These are phyloP conservation scores for Theretra japonica DNA, from an alignment of 2,888 invertebrate species.

Conservation along the genomic window DNA sequence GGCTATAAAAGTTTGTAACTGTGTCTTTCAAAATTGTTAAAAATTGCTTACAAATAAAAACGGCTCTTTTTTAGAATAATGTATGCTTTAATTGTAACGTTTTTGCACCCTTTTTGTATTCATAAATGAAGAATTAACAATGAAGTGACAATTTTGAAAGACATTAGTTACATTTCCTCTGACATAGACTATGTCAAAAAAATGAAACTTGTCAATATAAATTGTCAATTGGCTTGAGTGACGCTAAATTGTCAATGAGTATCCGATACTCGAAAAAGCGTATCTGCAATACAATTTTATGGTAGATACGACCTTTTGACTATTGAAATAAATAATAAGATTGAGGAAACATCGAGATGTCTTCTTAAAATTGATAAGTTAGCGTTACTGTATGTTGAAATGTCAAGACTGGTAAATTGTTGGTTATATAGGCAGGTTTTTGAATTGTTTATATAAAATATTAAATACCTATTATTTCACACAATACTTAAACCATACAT, in stretches of 20 bases:
- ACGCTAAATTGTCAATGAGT: not conserved
- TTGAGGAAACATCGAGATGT: not conserved
- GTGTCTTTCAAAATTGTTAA: not conserved
- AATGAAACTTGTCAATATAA: constrained; percentile 11
- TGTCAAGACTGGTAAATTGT: constrained; percentile 8
- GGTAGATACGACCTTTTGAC: too few relatives aligned
- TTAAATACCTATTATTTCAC: not conserved
- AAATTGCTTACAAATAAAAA: too few relatives aligned
- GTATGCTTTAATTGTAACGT: too few relatives aligned
- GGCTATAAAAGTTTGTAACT: not conserved
- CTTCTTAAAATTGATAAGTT: not conserved
- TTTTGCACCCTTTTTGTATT: too few relatives aligned
- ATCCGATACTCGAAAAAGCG: not conserved
- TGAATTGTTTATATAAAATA: not conserved
- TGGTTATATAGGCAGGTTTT: not conserved
- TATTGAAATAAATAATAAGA: not conserved
- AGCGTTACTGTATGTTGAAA: not conserved
- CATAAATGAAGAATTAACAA: not conserved
- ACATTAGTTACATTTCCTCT: not conserved
- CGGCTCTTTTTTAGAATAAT: too few relatives aligned
- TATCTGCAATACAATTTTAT: too few relatives aligned
- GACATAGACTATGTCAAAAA: not conserved
- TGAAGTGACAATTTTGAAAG: not conserved
- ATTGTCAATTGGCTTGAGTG: constrained; percentile 4
- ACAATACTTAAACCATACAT: too few relatives aligned